Conservation (phyloP, 1,140 invertebrate genomes). For the Coboldia fuscipes region DNA sequence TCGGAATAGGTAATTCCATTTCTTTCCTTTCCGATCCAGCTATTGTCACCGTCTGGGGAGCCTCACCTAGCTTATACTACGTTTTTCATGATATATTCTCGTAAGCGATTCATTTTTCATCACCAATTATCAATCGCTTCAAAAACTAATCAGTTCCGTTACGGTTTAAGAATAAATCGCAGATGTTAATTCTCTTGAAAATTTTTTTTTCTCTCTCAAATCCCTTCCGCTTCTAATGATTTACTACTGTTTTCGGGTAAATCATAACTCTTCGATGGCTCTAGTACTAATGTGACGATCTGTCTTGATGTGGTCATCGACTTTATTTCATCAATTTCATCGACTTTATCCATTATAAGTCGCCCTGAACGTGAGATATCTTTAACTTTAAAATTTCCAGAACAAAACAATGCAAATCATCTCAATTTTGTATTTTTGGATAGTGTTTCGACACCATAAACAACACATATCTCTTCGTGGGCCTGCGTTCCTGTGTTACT, state of each 20-base stretch:
- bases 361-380: background rate
- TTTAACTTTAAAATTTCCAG: background rate
- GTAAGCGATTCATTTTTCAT: constrained; percentile 10
- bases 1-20: no score
- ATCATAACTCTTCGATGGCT: background rate
- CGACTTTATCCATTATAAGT: background rate
- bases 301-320: background rate
- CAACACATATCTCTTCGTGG: background rate
- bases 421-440: background rate
- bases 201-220: no score
- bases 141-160: constrained; percentile 10
- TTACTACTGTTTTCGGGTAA: constrained; percentile 4
- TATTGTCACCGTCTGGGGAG: no score
- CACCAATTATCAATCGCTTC: no score
- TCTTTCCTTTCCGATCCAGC: no score
- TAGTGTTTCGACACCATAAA: background rate
- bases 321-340: background rate
- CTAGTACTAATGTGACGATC: background rate
- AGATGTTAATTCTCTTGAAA: constrained; percentile 1
- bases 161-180: constrained; percentile 3
- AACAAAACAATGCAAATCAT: background rate
- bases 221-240: constrained; percentile 7
- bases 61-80: no score
- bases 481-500: background rate
- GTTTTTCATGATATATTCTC: constrained; percentile 8